These are phyloP conservation scores for Anarsia innoxiella DNA, from an alignment of 2,888 invertebrate species.

Conservation along the genomic window DNA sequence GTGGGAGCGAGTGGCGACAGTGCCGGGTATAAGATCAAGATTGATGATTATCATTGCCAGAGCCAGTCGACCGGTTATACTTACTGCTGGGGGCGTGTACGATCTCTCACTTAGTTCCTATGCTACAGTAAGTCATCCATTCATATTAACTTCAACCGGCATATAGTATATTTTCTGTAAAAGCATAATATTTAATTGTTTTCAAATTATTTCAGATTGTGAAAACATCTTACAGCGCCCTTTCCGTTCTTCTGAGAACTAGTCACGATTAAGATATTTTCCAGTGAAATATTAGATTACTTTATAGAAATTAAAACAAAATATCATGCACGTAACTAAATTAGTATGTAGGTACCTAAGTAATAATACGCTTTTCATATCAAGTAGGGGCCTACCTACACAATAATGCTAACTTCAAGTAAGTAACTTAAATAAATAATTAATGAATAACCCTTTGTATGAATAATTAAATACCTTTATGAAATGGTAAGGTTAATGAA, in stretches of 20 bases:
- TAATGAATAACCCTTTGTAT: too few relatives aligned
- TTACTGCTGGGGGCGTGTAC: conserved; percentile 25
- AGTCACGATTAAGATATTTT: conserved; percentile 6
- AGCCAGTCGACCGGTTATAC: conserved; percentile 20
- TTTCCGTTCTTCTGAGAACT: conserved; percentile 10
- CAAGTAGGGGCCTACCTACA: too few relatives aligned
- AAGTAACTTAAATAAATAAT: too few relatives aligned
- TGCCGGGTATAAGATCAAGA: conserved; percentile 42
- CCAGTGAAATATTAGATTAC: too few relatives aligned
- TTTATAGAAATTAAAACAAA: too few relatives aligned
- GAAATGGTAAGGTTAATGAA: too few relatives aligned
- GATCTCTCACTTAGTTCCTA: conserved; percentile 25
- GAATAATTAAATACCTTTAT: too few relatives aligned
- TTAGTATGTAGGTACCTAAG: too few relatives aligned
- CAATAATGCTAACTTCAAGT: too few relatives aligned
- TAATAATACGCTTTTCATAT: too few relatives aligned
- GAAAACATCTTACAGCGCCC: conserved; percentile 13
- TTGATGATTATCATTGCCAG: conserved; percentile 34
- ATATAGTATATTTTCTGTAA: background rate
- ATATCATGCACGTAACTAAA: too few relatives aligned
- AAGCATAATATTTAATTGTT: background rate
- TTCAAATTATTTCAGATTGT: conserved; percentile 10
- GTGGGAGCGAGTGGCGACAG: conserved; percentile 47
- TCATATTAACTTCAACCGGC: background rate
- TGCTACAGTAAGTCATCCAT: conserved; percentile 17